Base-by-base conservation (phyloP, 2,888 invertebrate species). In the Sisyra terminalis region DNA sequence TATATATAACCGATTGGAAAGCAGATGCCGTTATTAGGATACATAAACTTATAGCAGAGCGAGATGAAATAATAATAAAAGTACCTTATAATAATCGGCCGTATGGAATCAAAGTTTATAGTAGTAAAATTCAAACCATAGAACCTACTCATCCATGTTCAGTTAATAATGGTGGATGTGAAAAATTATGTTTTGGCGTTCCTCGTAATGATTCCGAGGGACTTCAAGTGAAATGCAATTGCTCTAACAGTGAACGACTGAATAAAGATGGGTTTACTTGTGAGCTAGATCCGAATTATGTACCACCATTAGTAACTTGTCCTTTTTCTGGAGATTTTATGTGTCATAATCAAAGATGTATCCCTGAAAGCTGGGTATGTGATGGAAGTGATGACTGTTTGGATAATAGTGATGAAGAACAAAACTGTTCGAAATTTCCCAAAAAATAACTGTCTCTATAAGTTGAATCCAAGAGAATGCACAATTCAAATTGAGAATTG, bases 1-100 rank as follows among this genome's bases (percentile, higher is more conserved):
- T 97, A 75, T 98, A 93, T 60, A 92, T 94, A 38, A 93, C 96
- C 0, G 96, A 98, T 60, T 97, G 97, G 92, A 70, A 96, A 39
- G 62, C 94, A 38, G 94, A 96, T 58, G 92, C 94, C 0, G 93
- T 97, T 42, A 81, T 94, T 9, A 71, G 88, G 14, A 66, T 96
- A 48, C 79, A 92, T 56, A 96, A 96, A 59, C 65, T 82, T 34
- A 87, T 83, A 1, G 94, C 93, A 0, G 84, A 83, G 40, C 78
- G 83, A 50, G 90, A 92, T 55, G 80, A 84, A 49, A 79, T 87
- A 43, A 73, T 92, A 58, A 83, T 89, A 0, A 69, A 85, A 15
- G 90, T 90, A 54, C 89, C 89, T 2, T 87, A 88, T 51, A 87
- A 87, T 0, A 90, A 92, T 60, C 69, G 92, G 36, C 62, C 93